Conservation (phyloP, 2,797 vertebrate species). For the Enteromius thamalakanensis region DNA sequence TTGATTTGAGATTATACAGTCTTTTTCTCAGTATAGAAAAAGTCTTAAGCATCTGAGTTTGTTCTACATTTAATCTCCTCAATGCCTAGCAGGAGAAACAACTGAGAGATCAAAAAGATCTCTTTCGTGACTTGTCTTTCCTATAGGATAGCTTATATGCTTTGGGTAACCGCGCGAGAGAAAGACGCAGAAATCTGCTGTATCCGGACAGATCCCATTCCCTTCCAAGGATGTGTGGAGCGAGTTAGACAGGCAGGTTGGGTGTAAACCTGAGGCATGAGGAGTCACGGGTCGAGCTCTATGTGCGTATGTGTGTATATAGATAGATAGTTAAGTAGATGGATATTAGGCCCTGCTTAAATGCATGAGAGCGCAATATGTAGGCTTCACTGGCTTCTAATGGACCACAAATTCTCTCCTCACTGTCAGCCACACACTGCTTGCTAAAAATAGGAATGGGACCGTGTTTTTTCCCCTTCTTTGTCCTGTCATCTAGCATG, state of each 20-base stretch:
- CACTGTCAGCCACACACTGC: constrained; percentile 56
- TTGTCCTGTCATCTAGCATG: constrained; percentile 36
- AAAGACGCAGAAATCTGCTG: background rate
- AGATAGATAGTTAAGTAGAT: constrained; percentile 34
- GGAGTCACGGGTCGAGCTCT: constrained; percentile 2
- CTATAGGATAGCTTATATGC: background rate
- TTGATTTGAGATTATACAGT: background rate
- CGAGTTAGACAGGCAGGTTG: background rate
- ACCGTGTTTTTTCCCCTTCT: background rate
- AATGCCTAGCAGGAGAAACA: background rate
- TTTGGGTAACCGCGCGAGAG: background rate
- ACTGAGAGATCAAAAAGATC: constrained; percentile 15
- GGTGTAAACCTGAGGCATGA: background rate
- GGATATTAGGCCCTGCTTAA: constrained; percentile 30
- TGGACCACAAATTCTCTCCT: constrained; percentile 67
- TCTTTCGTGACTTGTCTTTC: background rate
- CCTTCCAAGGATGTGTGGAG: background rate
- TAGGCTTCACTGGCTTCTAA: constrained; percentile 67
- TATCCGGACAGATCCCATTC: constrained; percentile 22
- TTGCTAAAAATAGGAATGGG: constrained; percentile 43
- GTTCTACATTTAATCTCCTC: background rate
- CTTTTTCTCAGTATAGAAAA: background rate
- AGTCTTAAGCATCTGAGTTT: background rate
- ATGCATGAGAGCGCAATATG: constrained; percentile 66
- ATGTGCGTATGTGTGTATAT: background rate